Conservation (phyloP, 2,113 vertebrate genomes). For the Cryptomyrus ogoouensis region DNA sequence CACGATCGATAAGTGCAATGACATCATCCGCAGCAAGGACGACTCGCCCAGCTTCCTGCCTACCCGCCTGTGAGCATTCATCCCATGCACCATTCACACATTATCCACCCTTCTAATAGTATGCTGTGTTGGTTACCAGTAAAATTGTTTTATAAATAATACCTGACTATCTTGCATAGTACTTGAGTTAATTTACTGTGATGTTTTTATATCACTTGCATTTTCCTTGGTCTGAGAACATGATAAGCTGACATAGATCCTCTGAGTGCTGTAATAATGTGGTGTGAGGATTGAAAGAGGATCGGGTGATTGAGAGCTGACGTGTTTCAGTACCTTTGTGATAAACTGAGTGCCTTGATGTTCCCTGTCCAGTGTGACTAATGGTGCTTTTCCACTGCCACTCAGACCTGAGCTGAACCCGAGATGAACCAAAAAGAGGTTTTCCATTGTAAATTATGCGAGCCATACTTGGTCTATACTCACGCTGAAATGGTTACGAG, state of each 20-base stretch:
- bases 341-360: not conserved
- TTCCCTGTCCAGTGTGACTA: not conserved
- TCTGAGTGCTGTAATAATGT: not conserved
- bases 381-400: not conserved
- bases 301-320: not conserved
- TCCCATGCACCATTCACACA: not conserved
- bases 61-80: slow-evolving; percentile 78
- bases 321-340: not conserved
- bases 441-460: not conserved
- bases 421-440: not conserved
- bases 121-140: not conserved
- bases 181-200: not conserved
- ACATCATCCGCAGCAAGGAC: slow-evolving; percentile 88
- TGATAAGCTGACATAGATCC: not conserved
- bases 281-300: not conserved
- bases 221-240: not conserved
- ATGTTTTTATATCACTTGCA: not conserved
- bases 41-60: slow-evolving; percentile 90
- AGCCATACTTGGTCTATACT: not conserved
- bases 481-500: not conserved
- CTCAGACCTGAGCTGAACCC: not conserved
- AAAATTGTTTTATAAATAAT: not conserved
- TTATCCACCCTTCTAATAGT: not conserved
- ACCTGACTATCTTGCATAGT: not conserved
- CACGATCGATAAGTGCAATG: slow-evolving; percentile 84